Evolutionary conservation across 2,113 vertebrate genomes (phyloP), one percentile per base, ranked within the genome.

Genomic region (Gymnogyps californianus): DNA sequence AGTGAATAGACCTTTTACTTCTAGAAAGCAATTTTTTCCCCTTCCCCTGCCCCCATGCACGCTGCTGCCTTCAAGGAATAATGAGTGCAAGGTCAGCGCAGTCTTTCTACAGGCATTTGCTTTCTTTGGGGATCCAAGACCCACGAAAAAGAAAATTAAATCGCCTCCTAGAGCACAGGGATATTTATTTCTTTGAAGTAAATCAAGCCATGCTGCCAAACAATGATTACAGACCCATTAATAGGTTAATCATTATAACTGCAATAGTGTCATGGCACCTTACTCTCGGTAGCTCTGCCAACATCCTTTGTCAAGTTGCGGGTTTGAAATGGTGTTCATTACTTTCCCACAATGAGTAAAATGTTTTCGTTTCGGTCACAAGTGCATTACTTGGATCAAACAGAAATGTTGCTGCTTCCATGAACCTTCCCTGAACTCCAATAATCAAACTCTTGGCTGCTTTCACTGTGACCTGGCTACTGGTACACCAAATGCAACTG

Each of bases 321-420:
- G 98, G 98, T 98, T 98, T 98, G 98, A 98, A 98, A 98, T 95
- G 93, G 98, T 98, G 97, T 96, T 98, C 98, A 98, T 98, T 98
- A 98, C 98, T 99, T 99, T 98, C 98, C 93, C 98, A 98, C 98
- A 98, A 98, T 94, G 98, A 98, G 96, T 96, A 97, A 98, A 98
- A 99, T 98, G 98, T 98, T 99, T 99, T 99, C 64, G 98, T 98
- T 98, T 98, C 96, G 84, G 97, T 97, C 98, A 98, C 98, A 61
- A 72, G 97, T 97, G 98, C 97, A 96, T 95, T 97, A 90, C 94
- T 98, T 97, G 98, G 98, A 98, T 98, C 97, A 98, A 97, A 95
- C 97, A 96, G 98, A 98, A 98, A 97, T 69, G 94, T 90, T 93
- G 94, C 98, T 98, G 96, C 98, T 98, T 98, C 98, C 67, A 87